Evolutionary conservation across 2,113 vertebrate species (phyloP), one percentile per base, ranked within the genome.

Genomic region (Austrofundulus limnaeus): DNA sequence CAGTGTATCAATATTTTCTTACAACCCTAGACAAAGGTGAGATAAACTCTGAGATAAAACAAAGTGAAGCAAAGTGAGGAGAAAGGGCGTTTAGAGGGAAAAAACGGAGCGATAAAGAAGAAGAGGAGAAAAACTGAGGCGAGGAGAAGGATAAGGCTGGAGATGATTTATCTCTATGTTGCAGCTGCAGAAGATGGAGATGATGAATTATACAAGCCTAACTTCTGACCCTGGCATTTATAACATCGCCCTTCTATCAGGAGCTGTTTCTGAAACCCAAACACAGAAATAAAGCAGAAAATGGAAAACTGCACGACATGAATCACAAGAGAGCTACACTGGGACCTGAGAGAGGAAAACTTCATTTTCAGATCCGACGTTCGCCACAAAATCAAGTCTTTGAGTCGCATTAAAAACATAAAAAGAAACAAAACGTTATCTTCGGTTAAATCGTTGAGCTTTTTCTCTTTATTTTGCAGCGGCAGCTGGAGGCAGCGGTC

Each of bases 201-300:
- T 76, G 81, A 87, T 83, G 61, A 84, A 86, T 85, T 76, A 74
- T 38, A 72, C 67, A 41, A 66, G 25, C 20, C 21, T 11, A 31
- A 65, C 68, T 80, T 75, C 34, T 63, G 64, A 80, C 68, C 79
- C 25, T 39, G 28, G 59, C 59, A 64, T 84, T 78, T 83, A 77
- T 70, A 70, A 54, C 66, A 63, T 50, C 64, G 55, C 15, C 56
- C 25, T 69, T 41, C 54, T 19, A 55, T 59, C 60, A 61, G 57
- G 5, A 60, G 48, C 34, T 1, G 4, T 48, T 21, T 59, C 41
- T 53, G 38, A 47, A 60, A 20, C 45, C 24, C 19, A 58, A 61
- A 55, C 53, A 59, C 24, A 38, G 23, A 66, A 61, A 61, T 39
- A 53, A 45, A 24, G 53, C n/a, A 5, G 17, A 49, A 81, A 77